A percentile compares a stretch with the other conserved stretches of the same genome.
Evolutionary conservation across 1,140 invertebrate species (phyloP).

Genomic region (Probaryconus sp.): DNA sequence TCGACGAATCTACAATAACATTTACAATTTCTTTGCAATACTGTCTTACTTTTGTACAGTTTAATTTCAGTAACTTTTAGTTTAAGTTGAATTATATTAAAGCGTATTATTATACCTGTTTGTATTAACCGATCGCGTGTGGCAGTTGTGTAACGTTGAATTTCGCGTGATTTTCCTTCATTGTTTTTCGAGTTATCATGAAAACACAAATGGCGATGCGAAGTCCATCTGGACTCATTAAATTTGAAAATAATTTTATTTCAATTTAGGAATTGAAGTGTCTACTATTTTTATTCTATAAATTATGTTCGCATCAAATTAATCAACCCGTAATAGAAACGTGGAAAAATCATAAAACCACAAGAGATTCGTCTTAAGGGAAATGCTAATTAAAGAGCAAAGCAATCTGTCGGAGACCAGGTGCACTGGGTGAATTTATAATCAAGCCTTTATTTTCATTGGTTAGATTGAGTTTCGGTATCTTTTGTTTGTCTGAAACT

Average conservation of each 20-base stretch:
- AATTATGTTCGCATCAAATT: too few species aligned
- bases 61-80: too few species aligned
- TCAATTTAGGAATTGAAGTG: not conserved
- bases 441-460: constrained; percentile 22
- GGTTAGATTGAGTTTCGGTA: constrained; percentile 11
- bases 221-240: too few species aligned
- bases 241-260: constrained; percentile 1
- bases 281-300: constrained; percentile 2
- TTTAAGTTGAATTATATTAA: too few species aligned
- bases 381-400: constrained; percentile 62
- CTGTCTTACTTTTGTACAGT: too few species aligned
- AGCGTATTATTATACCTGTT: too few species aligned
- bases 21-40: not conserved
- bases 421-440: constrained; percentile 56
- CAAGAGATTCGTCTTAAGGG: constrained; percentile 1
- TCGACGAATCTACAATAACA: constrained; percentile 54
- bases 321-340: not conserved
- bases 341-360: not conserved
- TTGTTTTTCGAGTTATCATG: too few species aligned
- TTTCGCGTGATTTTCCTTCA: too few species aligned
- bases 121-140: too few species aligned
- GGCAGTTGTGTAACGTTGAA: too few species aligned
- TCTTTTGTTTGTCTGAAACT: constrained; percentile 35
- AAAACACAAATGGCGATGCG: too few species aligned
- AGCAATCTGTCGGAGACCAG: constrained; percentile 51